phyloP scores from a whole-genome alignment of 1,140 invertebrate genomes.

The Grapholita molesta region DNA sequence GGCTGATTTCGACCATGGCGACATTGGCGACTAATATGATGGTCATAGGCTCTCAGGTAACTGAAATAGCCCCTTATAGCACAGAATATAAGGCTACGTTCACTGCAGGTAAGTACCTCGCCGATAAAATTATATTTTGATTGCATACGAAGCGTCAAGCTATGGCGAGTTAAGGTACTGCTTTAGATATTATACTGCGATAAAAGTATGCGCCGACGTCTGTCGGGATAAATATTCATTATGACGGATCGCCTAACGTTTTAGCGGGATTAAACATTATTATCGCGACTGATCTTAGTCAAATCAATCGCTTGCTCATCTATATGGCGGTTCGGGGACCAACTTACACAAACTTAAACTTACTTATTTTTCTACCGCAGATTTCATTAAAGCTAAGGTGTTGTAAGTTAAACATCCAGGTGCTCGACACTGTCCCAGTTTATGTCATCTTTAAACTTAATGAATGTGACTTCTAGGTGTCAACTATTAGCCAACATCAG shows the following conservation, averaged over 20 bases:
- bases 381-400: too few species aligned
- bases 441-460: too few species aligned
- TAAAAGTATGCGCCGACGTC: conserved; percentile 65
- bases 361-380: background rate
- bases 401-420: too few species aligned
- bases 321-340: background rate
- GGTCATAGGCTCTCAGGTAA: too few species aligned
- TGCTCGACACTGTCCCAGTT: too few species aligned
- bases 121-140: background rate
- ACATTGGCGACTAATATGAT: too few species aligned
- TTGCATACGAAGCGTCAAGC: background rate
- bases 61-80: too few species aligned
- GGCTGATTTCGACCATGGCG: too few species aligned
- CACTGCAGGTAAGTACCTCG: too few species aligned
- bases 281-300: conserved; percentile 57
- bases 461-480: too few species aligned
- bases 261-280: conserved; percentile 76
- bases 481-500: too few species aligned
- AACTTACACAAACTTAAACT: background rate
- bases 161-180: background rate
- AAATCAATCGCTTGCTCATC: conserved; percentile 48
- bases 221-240: conserved; percentile 76
- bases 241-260: conserved; percentile 72
- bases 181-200: background rate
- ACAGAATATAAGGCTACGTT: too few species aligned